Base-by-base conservation (phyloP, 1,140 invertebrate species). In the Xylocopa sonorina region DNA sequence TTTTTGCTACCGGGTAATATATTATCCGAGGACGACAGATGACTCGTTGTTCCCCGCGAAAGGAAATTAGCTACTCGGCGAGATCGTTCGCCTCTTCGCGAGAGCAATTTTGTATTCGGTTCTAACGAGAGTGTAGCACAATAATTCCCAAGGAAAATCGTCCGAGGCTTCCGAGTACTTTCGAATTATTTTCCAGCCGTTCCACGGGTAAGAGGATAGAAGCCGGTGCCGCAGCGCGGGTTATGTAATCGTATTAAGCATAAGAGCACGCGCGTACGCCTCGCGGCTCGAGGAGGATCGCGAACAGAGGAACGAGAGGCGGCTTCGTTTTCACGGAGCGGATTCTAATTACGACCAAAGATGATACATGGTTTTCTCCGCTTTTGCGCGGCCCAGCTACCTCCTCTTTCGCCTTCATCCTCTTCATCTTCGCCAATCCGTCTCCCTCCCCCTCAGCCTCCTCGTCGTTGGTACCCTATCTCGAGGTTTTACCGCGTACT, bases 301-400 rank as follows among this genome's bases (percentile, higher is more conserved):
- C 77, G 57, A 82, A 41, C 50, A 53, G 43, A 76, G 46, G 48
- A 80, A 64, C 78, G 76, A 55, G 55, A 69, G 51, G n/a, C 66
- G 27, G 62, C 53, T 68, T 75, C 69, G 81, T 87, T 87, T 89
- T 81, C 80, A 80, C 84, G 84, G 85, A 87, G 81, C 85, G 81
- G 81, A 88, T 87, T 88, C 86, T 88, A 89, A 89, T 89, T 89
- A 88, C 86, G 66, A 64, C 50, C 55, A 62, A 82, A 80, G 83
- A 87, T 86, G 86, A 88, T 83, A 80, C 69, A 55, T 76, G 77
- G 64, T 81, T 81, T 69, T 83, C 78, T 66, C 74, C 58, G 32
- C 73, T 66, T 72, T 85, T 67, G 43, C 63, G 34, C 60, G 58
- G 12, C 48, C 27, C 16, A 48, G 12, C 72, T 81, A 55, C 32